phyloP scores from a whole-genome alignment of 1,140 invertebrate genomes.

The Stenopsyche tienmushanensis region DNA sequence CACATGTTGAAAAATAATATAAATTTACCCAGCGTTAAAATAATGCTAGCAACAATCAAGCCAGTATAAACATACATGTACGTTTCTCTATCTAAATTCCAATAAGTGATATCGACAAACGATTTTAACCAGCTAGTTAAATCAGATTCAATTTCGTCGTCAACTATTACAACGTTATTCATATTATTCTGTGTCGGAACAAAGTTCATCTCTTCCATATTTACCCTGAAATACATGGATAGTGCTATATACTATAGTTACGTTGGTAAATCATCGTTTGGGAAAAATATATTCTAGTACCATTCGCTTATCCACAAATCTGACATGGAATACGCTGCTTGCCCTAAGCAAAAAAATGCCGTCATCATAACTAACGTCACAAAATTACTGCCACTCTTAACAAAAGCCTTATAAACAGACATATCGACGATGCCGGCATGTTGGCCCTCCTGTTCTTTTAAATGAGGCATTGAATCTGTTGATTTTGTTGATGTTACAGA shows the following conservation, averaged over 20 bases:
- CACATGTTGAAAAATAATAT: slow-evolving; percentile 71
- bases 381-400: slow-evolving; percentile 56
- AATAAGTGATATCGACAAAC: slow-evolving; percentile 27
- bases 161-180: not conserved
- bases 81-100: slow-evolving; percentile 48
- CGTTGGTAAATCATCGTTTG: slow-evolving; percentile 2
- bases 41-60: slow-evolving; percentile 54
- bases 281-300: slow-evolving; percentile 59
- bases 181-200: slow-evolving; percentile 57
- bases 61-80: slow-evolving; percentile 62
- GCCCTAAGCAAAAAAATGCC: slow-evolving; percentile 52
- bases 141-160: not conserved
- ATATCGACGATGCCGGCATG: slow-evolving; percentile 50
- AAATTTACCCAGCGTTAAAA: slow-evolving; percentile 52
- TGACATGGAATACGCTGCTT: slow-evolving; percentile 49
- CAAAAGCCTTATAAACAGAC: slow-evolving; percentile 57
- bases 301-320: slow-evolving; percentile 53
- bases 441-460: slow-evolving; percentile 47
- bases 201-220: slow-evolving; percentile 59
- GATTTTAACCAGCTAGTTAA: not conserved
- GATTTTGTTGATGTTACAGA: slow-evolving; percentile 26
- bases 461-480: slow-evolving; percentile 52
- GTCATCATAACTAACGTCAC: slow-evolving; percentile 54
- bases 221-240: slow-evolving; percentile 64
- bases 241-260: not conserved